phyloP scores from a whole-genome alignment of 1,140 invertebrate species.

The Sminthurinus signatus region DNA sequence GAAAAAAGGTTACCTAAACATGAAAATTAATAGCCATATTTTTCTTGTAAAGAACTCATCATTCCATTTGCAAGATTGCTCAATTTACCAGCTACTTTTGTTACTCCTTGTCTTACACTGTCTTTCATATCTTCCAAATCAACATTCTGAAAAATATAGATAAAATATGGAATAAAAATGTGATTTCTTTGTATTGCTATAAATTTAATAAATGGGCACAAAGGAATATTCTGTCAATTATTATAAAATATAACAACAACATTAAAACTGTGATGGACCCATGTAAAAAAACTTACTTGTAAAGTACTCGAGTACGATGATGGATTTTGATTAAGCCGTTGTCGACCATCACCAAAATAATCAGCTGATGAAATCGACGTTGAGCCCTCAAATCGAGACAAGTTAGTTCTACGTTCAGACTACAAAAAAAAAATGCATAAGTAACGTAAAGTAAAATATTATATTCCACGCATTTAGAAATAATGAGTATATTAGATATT shows the following conservation, averaged over 20 bases:
- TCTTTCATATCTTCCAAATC: constrained; percentile 94
- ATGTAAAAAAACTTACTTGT: too few species aligned
- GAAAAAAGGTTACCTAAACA: neutral
- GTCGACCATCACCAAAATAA: constrained; percentile 69
- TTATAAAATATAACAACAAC: too few species aligned
- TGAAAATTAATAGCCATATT: constrained; percentile 36
- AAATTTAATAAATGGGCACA: too few species aligned
- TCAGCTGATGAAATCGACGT: constrained; percentile 92
- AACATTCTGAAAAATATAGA: constrained; percentile 52
- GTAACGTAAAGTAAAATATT: too few species aligned
- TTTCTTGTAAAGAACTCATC: constrained; percentile 79
- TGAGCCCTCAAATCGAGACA: constrained; percentile 77
- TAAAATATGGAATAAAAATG: constrained; percentile 3
- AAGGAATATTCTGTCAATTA: too few species aligned
- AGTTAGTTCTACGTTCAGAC: constrained; percentile 60
- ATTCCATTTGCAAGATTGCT: constrained; percentile 90
- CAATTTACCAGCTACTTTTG: constrained; percentile 88
- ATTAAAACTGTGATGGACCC: too few species aligned
- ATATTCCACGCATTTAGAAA: too few species aligned
- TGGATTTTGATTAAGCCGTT: constrained; percentile 44
- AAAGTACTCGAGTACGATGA: constrained; percentile 18
- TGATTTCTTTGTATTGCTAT: too few species aligned
- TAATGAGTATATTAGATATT: too few species aligned
- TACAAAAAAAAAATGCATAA: constrained; percentile 42
- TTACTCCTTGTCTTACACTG: constrained; percentile 90